These are phyloP conservation scores for Drosophila meridiana DNA, from an alignment of 2,888 invertebrate genomes.

Conservation along the genomic window DNA sequence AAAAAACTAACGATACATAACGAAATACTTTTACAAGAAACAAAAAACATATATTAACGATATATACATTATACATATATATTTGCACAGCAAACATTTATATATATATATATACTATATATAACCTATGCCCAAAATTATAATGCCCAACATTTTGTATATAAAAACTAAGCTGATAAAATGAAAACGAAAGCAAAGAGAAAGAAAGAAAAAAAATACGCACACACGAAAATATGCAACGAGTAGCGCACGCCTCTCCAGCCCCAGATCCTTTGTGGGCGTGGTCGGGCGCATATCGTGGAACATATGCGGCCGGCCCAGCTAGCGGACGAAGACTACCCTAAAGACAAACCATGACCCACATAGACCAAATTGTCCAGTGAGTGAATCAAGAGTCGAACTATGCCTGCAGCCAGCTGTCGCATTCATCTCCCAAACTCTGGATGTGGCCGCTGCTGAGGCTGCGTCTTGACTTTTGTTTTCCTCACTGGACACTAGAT, in stretches of 20 bases:
- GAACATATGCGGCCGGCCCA: slow-evolving; percentile 75
- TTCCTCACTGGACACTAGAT: slow-evolving; percentile 16
- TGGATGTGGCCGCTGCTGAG: slow-evolving; percentile 11
- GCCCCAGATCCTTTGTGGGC: not conserved
- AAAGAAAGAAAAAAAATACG: slow-evolving; percentile 60
- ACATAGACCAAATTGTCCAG: slow-evolving; percentile 70
- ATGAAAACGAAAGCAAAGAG: slow-evolving; percentile 45
- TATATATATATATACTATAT: slow-evolving; percentile 64
- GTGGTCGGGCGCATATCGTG: slow-evolving; percentile 69
- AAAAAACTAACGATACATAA: slow-evolving; percentile 73
- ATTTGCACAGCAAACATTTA: slow-evolving; percentile 81
- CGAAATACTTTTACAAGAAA: slow-evolving; percentile 68
- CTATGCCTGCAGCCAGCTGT: not conserved
- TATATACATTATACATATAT: slow-evolving; percentile 78
- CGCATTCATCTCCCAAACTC: slow-evolving; percentile 66
- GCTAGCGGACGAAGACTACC: slow-evolving; percentile 7
- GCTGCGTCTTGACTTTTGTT: not conserved
- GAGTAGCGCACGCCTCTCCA: slow-evolving; percentile 31
- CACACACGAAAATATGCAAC: slow-evolving; percentile 69
- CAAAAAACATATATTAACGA: slow-evolving; percentile 56
- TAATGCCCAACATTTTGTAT: slow-evolving; percentile 75
- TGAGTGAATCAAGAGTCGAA: slow-evolving; percentile 6
- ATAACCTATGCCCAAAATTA: slow-evolving; percentile 55
- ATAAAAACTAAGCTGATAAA: slow-evolving; percentile 63
- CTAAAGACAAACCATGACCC: slow-evolving; percentile 75